Evolutionary conservation across 2,113 vertebrate species (phyloP), one percentile per base, ranked within the genome.

Genomic region (Leuciscus idus): DNA sequence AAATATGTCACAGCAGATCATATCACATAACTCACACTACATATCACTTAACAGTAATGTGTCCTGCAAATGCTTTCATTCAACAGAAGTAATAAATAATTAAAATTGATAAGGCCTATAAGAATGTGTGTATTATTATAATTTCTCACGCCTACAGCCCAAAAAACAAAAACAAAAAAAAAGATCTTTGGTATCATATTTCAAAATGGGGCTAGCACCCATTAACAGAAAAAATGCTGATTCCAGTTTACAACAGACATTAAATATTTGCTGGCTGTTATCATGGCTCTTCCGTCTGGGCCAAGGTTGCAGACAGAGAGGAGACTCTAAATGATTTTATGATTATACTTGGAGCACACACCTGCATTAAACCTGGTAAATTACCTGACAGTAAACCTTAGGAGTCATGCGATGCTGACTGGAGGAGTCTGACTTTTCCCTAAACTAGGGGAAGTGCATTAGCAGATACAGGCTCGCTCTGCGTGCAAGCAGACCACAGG

Each of bases 401-500:
- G 55, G 74, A 86, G 84, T 79, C 74, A 36, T 46, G 52, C 43
- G 13, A 83, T n/a, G 70, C 28, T 75, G 85, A 75, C 55, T 76
- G 59, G 62, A 64, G 33, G 17, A 61, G 61, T 68, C 59, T 75
- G 66, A 83, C 57, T 50, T 30, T 76, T 77, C 19, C 7, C 72
- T 66, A n/a, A 83, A 46, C 50, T 23, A 59, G 48, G 85, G 72
- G 72, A 83, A 83, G 85, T 30, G 81, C 17, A 33, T 64, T 82
- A 19, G 39, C 79, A 64, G 52, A 72, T 62, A 72, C 76, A 61
- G 77, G 81, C 83, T 72, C 15, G 39, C 84, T 30, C 68, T 89
- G 90, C 87, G 64, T 84, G 90, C 86, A 83, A 90, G 85, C 85
- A 84, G 76, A 68, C 89, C 87, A 82, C 88, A 84, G 87, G 21